A percentile compares a stretch with the other conserved stretches of the same genome.
These are phyloP conservation scores for Drosophila ustulata DNA, from an alignment of 2,888 invertebrate species.

Conservation along the genomic window DNA sequence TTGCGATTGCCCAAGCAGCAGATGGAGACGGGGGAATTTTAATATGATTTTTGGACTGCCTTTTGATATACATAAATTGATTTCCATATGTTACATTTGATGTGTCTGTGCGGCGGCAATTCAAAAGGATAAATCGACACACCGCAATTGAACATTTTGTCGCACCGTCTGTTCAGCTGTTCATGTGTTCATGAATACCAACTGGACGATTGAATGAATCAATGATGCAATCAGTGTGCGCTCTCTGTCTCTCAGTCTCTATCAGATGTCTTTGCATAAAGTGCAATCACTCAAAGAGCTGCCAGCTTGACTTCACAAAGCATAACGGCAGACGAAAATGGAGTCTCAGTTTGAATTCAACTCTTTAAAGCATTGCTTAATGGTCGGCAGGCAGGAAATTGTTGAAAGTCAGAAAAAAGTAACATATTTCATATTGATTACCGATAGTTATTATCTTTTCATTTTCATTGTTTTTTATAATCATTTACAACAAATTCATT, in stretches of 20 bases:
- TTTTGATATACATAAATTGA: conserved; percentile 63
- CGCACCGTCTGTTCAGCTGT: conserved; percentile 3
- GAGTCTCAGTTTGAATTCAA: neutral
- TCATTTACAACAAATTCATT: too few relatives aligned
- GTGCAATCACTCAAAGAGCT: conserved; percentile 1
- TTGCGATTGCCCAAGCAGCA: neutral
- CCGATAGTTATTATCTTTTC: too few relatives aligned
- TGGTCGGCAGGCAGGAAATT: too few relatives aligned
- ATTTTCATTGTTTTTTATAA: too few relatives aligned
- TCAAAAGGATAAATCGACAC: conserved; percentile 13
- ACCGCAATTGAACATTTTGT: conserved; percentile 20
- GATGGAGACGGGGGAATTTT: conserved; percentile 16
- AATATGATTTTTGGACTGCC: conserved; percentile 51
- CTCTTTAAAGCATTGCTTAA: too few relatives aligned
- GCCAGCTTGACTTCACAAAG: conserved; percentile 4
- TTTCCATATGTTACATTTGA: conserved; percentile 37
- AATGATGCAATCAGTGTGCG: neutral
- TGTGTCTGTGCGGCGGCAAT: conserved; percentile 13
- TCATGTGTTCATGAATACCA: conserved; percentile 9
- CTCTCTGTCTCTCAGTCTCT: neutral
- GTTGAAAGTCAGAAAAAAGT: too few relatives aligned
- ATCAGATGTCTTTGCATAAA: neutral
- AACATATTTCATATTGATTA: too few relatives aligned
- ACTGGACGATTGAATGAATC: conserved; percentile 10
- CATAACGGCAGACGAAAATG: neutral